Base-by-base conservation (phyloP, 2,797 vertebrate genomes). In the Crypturellus tataupa region DNA sequence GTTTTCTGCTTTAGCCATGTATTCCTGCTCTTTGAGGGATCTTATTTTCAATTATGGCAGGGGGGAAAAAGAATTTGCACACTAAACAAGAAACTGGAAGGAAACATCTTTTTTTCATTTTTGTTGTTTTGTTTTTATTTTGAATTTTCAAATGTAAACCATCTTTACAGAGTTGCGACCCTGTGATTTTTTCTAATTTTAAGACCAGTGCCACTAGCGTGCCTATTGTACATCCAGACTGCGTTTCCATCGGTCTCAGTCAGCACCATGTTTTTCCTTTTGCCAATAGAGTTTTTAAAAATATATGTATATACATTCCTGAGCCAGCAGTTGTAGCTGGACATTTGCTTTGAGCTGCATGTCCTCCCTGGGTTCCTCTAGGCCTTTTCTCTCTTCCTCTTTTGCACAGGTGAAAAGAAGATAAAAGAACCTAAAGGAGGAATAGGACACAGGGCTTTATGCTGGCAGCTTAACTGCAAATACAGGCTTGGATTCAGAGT, bases 401-500 rank as follows among this genome's bases (percentile, higher is more conserved):
- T 9, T 7, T 42, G 11, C 16, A 2, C 21, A 90, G 88, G 77
- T 95, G 51, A 81, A 59, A 87, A 39, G 35, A 56, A 35, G 53
- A 42, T 89, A 27, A 37, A 63, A 71, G 72, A 39, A 15, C 2
- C 25, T 8, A 55, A 33, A 67, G 59, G 24, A 56, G 21, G 21
- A 56, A 15, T 15, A 58, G 44, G 44, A 12, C 20, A 51, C 25
- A 58, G 87, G 58, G 47, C 63, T 87, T 71, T 35, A 18, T 84
- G 77, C 70, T 53, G 80, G 69, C 62, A 37, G 37, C 47, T 78
- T 4, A 75, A 40, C 69, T 83, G 1, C 27, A 42, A 62, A 29
- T 55, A n/a, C 78, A 73, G 71, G 49, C 75, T 93, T 85, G 67
- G 49, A 83, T 78, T 35, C 18, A 47, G 39, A 46, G 35, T 55